Conservation (phyloP, 2,113 vertebrate species). For the Pionites leucogaster region DNA sequence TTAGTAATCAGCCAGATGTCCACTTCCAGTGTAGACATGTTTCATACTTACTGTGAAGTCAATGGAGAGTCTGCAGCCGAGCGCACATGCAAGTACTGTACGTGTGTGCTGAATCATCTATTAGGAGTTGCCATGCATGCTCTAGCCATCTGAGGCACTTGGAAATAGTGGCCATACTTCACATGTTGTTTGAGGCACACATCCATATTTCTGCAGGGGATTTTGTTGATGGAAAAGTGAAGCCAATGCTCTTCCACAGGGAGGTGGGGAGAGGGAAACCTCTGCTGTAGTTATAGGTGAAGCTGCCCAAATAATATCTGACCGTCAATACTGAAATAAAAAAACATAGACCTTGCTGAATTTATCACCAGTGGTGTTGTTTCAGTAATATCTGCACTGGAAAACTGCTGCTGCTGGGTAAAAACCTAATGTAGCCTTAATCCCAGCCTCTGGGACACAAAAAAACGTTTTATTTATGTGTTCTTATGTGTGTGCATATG, state of each 20-base stretch:
- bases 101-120: rapidly evolving
- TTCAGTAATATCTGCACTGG: neutral
- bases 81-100: rapidly evolving
- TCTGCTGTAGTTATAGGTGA: neutral
- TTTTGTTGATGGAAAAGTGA: neutral
- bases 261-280: neutral
- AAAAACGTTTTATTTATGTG: neutral
- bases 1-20: neutral
- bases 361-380: neutral
- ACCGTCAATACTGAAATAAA: neutral
- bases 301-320: neutral
- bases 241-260: neutral
- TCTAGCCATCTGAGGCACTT: neutral
- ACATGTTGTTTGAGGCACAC: neutral
- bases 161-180: neutral
- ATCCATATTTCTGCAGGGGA: rapidly evolving
- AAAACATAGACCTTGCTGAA: neutral
- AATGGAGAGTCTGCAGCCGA: neutral
- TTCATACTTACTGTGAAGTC: neutral
- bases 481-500: neutral
- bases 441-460: neutral
- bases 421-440: neutral
- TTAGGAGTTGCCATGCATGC: rapidly evolving
- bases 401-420: neutral
- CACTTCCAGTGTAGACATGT: neutral